Conservation (phyloP, 1,140 invertebrate species). For the Drosophila saltans region DNA sequence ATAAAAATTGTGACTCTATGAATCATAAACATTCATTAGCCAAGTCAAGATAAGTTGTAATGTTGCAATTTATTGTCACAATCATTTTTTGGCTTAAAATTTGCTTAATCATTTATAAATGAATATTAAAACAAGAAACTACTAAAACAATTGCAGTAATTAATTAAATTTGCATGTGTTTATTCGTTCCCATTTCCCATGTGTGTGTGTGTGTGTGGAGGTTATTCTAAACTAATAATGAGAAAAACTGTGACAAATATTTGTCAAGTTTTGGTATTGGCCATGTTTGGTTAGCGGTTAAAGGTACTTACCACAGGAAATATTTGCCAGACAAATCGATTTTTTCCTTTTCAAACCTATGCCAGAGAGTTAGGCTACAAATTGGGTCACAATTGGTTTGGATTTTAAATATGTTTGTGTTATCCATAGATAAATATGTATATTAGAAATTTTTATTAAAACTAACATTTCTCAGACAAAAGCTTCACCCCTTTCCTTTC, state of each 20-base stretch:
- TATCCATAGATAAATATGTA: no score
- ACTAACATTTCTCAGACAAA: no score
- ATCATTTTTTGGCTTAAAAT: no score
- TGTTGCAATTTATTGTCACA: no score
- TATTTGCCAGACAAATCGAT: constrained; percentile 18
- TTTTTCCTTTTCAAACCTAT: not conserved
- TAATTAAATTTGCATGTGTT: constrained; percentile 2
- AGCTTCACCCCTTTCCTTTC: not conserved
- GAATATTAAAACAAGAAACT: not conserved
- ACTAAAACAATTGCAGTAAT: not conserved
- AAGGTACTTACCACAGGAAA: not conserved
- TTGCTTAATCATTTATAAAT: no score
- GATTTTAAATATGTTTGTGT: no score
- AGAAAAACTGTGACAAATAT: constrained; percentile 7
- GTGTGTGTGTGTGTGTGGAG: not conserved
- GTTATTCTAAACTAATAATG: not conserved
- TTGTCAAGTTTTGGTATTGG: constrained; percentile 32
- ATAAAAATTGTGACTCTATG: no score
- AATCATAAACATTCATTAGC: no score
- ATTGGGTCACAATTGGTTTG: not conserved
- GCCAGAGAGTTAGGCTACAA: not conserved
- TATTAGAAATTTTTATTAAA: not conserved
- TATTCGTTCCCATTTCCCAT: not conserved
- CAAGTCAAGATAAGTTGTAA: no score
- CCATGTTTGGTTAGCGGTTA: constrained; percentile 33